Percentiles rank a stretch among this genome's conserved stretches.
Conservation (phyloP, 2,113 vertebrate species). For the Naja naja region DNA sequence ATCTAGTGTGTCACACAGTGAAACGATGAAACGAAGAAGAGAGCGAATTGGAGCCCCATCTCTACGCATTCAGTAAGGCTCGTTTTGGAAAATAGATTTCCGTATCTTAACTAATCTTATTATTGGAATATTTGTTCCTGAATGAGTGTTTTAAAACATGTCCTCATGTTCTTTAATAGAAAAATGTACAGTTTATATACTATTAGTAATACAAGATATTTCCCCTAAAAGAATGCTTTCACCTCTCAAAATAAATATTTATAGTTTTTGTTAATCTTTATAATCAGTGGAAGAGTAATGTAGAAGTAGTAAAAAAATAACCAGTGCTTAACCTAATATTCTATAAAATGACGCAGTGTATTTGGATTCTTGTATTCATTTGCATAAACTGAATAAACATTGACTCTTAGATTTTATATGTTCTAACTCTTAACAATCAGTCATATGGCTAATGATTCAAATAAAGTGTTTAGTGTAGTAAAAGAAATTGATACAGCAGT, state of each 20-base stretch:
- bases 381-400: not conserved
- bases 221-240: not conserved
- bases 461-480: not conserved
- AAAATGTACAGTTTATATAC: not conserved
- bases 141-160: constrained; percentile 11
- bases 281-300: not conserved
- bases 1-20: constrained; percentile 53
- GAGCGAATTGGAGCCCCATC: constrained; percentile 82
- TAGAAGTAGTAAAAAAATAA: not conserved
- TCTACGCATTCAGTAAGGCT: constrained; percentile 92
- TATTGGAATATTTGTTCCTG: constrained; percentile 19
- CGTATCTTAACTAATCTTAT: constrained; percentile 18
- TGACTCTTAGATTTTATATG: not conserved
- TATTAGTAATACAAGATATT: not conserved
- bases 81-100: constrained; percentile 32
- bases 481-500: not conserved
- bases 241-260: not conserved
- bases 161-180: not conserved
- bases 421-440: not conserved
- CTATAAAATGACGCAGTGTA: not conserved
- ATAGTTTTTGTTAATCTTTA: not conserved
- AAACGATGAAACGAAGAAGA: constrained; percentile 89
- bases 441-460: constrained; percentile 1
- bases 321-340: not conserved
- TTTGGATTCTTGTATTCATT: not conserved